Percentiles rank a stretch among this genome's conserved stretches.
phyloP scores from a whole-genome alignment of 2,888 invertebrate genomes.

The Iphiclides podalirius region DNA sequence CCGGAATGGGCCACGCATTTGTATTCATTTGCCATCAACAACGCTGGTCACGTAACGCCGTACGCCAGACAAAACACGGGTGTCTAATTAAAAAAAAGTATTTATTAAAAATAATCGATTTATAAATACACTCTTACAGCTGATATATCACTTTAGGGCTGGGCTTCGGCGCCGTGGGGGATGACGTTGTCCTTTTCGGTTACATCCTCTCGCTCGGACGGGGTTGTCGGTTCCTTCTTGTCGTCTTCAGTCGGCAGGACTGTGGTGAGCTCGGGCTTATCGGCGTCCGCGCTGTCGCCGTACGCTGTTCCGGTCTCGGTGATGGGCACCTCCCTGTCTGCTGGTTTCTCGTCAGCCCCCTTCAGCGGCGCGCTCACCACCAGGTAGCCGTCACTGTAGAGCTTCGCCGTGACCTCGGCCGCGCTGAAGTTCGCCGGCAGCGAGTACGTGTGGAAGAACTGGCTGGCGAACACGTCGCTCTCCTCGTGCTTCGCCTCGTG shows the following conservation, averaged over 20 bases:
- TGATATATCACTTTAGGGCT: slow-evolving; percentile 64
- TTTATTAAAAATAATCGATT: slow-evolving; percentile 71
- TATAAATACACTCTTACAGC: slow-evolving; percentile 61
- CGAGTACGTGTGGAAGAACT: slow-evolving; percentile 73
- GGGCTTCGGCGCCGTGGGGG: slow-evolving; percentile 55
- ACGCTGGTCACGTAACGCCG: slow-evolving; percentile 9
- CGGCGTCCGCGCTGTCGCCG: slow-evolving; percentile 31
- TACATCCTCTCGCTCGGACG: slow-evolving; percentile 45
- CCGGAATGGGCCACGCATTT: slow-evolving; percentile 2
- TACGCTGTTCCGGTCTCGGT: slow-evolving; percentile 51
- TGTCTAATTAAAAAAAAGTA: slow-evolving; percentile 51
- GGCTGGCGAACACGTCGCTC: slow-evolving; percentile 63
- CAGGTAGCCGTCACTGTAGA: slow-evolving; percentile 53
- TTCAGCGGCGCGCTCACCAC: slow-evolving; percentile 54
- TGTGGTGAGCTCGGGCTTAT: slow-evolving; percentile 24
- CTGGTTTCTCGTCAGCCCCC: slow-evolving; percentile 36
- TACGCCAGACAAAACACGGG: slow-evolving; percentile 47
- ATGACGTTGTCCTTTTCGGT: slow-evolving; percentile 62
- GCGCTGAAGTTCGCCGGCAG: slow-evolving; percentile 59
- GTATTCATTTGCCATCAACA: slow-evolving; percentile 2
- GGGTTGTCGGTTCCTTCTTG: slow-evolving; percentile 37
- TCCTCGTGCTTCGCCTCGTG: slow-evolving; percentile 64
- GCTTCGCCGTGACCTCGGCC: slow-evolving; percentile 53
- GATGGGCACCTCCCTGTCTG: slow-evolving; percentile 56
- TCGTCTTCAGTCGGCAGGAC: slow-evolving; percentile 21